Evolutionary conservation across 2,888 invertebrate genomes (phyloP), one percentile per base, ranked within the genome.

Genomic region (Melinopterus prodromus): DNA sequence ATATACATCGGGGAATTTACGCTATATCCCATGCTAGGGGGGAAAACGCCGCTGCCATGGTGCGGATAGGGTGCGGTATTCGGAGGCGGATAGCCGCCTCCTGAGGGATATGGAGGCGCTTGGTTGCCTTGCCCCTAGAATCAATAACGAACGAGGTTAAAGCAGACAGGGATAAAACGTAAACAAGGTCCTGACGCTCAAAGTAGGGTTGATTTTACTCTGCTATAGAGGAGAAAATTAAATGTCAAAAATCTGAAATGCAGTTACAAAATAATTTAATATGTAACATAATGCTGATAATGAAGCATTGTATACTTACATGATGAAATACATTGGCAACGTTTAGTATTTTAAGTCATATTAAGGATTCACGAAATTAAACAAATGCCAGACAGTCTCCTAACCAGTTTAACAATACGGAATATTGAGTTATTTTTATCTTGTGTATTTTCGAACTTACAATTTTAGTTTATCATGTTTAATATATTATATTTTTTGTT

Each of bases 1-100:
- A 91, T 87, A 88, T 89, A 88, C 87, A 89, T 88, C 53, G 89
- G 88, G 35, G 89, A 84, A 80, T 86, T 86, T 77, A 87, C 81
- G 80, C 85, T 89, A 89, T 90, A 87, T 89, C 92, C 92, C 89
- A 92, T 85, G 89, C 91, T 86, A 70, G 88, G 88, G 71, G 89
- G 87, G 82, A 87, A 88, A 12, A 88, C 86, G 35, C 86, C 85
- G 9, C 84, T 82, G 16, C 80, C 84, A 78, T 85, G 85, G 16
- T 84, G 69, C 36, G 86, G 86, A 78, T 86, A 85, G 36, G 85
- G 83, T 6, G 89, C 87, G 36, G 80, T 70, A 38, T 81, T 36
- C 9, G 78, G 78, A 77, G 76, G 78, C 69, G 80, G 78, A 69
- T 80, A 80, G 36, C 76, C 76, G 81, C 86, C 86, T 81, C 85